Evolutionary conservation across 2,888 invertebrate species (phyloP), one percentile per base, ranked within the genome.

Genomic region (Campoplex capitator): DNA sequence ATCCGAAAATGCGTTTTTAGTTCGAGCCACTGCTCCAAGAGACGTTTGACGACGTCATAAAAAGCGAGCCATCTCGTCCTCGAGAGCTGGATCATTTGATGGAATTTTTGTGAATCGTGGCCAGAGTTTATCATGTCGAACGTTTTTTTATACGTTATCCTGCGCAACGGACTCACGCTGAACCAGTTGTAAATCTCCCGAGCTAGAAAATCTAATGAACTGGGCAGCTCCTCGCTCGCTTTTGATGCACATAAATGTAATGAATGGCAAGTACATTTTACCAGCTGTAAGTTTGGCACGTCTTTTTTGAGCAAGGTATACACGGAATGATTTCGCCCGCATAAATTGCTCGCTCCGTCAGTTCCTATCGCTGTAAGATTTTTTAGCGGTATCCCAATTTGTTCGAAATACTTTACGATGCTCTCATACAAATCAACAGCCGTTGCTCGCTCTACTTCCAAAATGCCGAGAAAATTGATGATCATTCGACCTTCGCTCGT

Each of bases 251-350:
- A 90, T 45, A 90, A 82, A 58, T 90, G 89, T 18, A 90, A 58
- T 8, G 89, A 90, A 68, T 90, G 89, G 78, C 89, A 91, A 18
- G 88, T 83, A 62, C 90, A 90, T 89, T 89, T 89, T 28, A 90
- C 73, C 11, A 90, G 71, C 56, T 85, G 75, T 16, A 91, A 68
- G 28, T 85, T 74, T 16, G 84, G 80, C 56, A 86, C 80, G 28
- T 89, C 77, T 83, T 84, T 68, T 87, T 89, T 91, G 35, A 89
- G 77, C 23, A 88, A 62, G 3, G 86, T 85, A 45, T 74, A 86
- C 13, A 89, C 73, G 0, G 89, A 90, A 62, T 90, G 83, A 70
- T 89, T 80, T 8, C 82, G 65, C 16, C 91, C 90, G 79, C 88
- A 88, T 54, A 91, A 71, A 81, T 90, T 91, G 45, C 78, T 88